phyloP scores from a whole-genome alignment of 2,888 invertebrate genomes.

The Volucella bombylans region DNA sequence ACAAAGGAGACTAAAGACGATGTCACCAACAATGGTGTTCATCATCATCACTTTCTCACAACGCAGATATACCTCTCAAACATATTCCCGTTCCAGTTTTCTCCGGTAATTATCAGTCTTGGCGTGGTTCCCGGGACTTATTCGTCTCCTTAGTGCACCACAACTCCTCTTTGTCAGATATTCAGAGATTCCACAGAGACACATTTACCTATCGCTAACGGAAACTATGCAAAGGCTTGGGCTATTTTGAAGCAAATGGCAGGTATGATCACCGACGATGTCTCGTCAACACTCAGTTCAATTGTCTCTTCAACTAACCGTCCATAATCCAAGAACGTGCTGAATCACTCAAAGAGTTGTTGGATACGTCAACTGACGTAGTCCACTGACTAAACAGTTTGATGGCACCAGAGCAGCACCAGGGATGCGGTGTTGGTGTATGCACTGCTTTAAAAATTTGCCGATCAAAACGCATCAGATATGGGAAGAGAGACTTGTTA shows the following conservation, averaged over 20 bases:
- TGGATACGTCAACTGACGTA: not conserved
- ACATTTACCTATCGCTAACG: not conserved
- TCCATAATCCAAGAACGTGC: not conserved
- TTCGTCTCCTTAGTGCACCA: not conserved
- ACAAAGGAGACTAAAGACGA: no score
- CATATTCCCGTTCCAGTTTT: no score
- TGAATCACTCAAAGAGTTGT: not conserved
- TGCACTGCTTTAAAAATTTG: no score
- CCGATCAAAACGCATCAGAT: no score
- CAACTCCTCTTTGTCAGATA: not conserved
- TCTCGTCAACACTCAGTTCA: constrained; percentile 22
- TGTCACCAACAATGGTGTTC: no score
- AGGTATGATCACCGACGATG: constrained; percentile 13
- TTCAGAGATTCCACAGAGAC: not conserved
- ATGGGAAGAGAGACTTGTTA: constrained; percentile 18
- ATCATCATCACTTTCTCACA: no score
- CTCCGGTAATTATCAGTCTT: no score
- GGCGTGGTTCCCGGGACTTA: no score
- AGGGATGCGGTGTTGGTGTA: constrained; percentile 3
- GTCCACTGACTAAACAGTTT: not conserved
- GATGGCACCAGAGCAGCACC: not conserved
- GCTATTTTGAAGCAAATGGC: not conserved
- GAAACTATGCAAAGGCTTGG: constrained; percentile 3
- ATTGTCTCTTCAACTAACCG: constrained; percentile 7
- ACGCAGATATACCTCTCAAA: no score